phyloP scores from a whole-genome alignment of 1,140 invertebrate genomes.

The Chironomus tepperi region DNA sequence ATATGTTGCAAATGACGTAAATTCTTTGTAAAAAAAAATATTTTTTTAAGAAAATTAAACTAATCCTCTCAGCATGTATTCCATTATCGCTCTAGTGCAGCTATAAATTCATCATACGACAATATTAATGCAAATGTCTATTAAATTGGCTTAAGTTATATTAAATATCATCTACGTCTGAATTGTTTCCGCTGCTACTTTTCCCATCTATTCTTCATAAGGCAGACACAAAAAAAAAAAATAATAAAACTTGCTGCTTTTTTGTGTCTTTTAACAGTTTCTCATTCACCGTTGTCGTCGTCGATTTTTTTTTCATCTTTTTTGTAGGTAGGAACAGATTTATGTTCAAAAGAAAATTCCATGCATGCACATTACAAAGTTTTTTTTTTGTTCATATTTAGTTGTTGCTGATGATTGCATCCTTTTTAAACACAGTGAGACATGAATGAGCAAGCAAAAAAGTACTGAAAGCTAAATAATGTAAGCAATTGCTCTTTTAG shows the following conservation, averaged over 20 bases:
- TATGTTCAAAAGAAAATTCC: no score
- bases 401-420: no score
- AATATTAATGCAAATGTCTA: neutral
- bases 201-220: neutral
- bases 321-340: no score
- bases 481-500: conserved; percentile 7
- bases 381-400: no score
- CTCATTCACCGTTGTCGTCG: neutral
- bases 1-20: no score
- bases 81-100: neutral
- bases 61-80: no score
- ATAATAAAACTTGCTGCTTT: neutral
- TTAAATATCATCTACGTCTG: neutral
- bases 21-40: neutral
- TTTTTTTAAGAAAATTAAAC: no score
- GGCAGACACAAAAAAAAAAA: neutral
- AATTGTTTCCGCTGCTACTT: neutral
- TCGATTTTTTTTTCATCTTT: neutral
- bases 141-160: neutral
- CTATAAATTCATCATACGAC: neutral
- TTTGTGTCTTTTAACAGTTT: neutral
- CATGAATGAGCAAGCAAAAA: neutral
- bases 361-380: no score
- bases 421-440: neutral
- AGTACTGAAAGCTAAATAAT: neutral